Base-by-base conservation (phyloP, 2,113 vertebrate species). In the Alethe diademata region DNA sequence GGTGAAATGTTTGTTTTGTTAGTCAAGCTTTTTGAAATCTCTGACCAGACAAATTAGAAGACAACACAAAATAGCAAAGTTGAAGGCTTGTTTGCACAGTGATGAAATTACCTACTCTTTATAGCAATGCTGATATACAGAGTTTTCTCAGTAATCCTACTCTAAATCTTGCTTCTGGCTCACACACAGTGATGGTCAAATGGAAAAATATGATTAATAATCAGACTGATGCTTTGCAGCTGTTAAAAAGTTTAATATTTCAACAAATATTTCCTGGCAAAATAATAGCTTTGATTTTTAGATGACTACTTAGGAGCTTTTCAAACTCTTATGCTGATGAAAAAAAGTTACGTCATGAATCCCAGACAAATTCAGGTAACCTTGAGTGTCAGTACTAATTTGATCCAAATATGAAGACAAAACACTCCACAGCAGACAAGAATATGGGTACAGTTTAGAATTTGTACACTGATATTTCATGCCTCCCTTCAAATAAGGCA, bases 301-400 rank as follows among this genome's bases (percentile, higher is more conserved):
- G 16, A 19, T 26, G 14, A 19, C 25, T 8, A 11, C 12, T 64
- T 64, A 43, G 6, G 35, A 78, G 31, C 11, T 74, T 66, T 40
- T 17, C 4, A 4, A 53, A 74, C 8, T 51, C 3, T 17, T 38
- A 48, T 1, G 15, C 3, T 42, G 38, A 38, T 4, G 4, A 16
- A 19, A n/a, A n/a, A 31, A 24, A 19, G 5, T 19, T 25, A 15
- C 6, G 14, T 19, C 2, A 3, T 20, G 26, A 62, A 67, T 72
- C 19, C 4, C 10, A 79, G 33, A 26, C 9, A 72, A 79, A 72
- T 40, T 54, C 13, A 67, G 67, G 14, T 54, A 10, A 14, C 22
- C 11, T 73, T 56, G 19, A 61, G 12, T 25, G 8, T 82, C 20
- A 29, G 29, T 56, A 33, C 9, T 70, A 0, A 6, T 58, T 62